Evolutionary conservation across 2,113 vertebrate species (phyloP).

Genomic region (Forbesichthys papilliferus): DNA sequence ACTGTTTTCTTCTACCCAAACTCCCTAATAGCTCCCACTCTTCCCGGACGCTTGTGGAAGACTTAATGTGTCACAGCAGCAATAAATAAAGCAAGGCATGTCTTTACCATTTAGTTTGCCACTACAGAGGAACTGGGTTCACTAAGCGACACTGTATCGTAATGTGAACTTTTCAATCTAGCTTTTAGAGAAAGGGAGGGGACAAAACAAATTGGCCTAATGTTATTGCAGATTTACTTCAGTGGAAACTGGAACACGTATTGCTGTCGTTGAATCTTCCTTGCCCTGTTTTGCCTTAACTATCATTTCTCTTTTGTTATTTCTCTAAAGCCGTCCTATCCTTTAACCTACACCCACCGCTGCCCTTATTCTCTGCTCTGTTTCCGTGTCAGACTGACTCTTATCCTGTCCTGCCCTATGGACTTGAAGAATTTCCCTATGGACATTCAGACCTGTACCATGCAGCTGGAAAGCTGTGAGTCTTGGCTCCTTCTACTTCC

Average conservation of each 20-base stretch:
- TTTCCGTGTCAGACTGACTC: constrained; percentile 82
- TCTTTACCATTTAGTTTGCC: constrained; percentile 59
- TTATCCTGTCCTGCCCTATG: constrained; percentile 93
- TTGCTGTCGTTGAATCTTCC: constrained; percentile 3
- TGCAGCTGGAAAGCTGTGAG: constrained; percentile 98
- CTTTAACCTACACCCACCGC: constrained; percentile 30
- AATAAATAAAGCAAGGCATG: constrained; percentile 60
- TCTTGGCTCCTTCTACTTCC: constrained; percentile 52
- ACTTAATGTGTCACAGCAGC: constrained; percentile 56
- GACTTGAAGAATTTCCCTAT: constrained; percentile 97
- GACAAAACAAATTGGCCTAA: constrained; percentile 1
- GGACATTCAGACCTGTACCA: constrained; percentile 94
- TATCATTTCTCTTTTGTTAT: constrained; percentile 25
- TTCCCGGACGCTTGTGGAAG: constrained; percentile 47
- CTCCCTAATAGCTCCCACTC: constrained; percentile 52
- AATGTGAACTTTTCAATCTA: constrained; percentile 31
- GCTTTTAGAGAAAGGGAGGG: constrained; percentile 1
- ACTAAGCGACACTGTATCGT: constrained; percentile 42
- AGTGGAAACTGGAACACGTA: neutral
- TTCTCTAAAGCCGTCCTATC: constrained; percentile 29
- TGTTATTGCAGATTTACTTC: constrained; percentile 6
- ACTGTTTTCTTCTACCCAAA: constrained; percentile 59
- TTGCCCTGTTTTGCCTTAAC: constrained; percentile 17
- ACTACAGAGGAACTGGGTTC: constrained; percentile 37
- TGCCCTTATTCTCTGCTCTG: constrained; percentile 54